Evolutionary conservation across 2,888 invertebrate genomes (phyloP), one percentile per base, ranked within the genome.

Genomic region (Lamellibrachia columna): DNA sequence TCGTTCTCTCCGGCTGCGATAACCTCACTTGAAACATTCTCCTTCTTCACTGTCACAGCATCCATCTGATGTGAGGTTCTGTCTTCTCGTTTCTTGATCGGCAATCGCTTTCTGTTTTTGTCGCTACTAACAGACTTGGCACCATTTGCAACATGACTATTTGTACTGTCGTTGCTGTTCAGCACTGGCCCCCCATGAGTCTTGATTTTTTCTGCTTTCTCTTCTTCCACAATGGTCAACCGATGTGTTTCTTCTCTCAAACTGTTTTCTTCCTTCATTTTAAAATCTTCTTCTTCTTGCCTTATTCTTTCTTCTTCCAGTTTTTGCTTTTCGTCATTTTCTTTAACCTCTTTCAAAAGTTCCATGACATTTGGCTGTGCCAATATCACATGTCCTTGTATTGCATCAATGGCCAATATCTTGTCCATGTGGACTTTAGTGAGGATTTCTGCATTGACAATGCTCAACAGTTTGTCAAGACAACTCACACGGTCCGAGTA

Each of bases 81-180:
- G 75, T 75, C 75, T 75, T 75, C 75, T 15, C 75, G 75, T 75
- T 75, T 75, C 75, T 75, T 75, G n/a, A 75, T 75, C 22, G 75
- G 75, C 75, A 75, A 22, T 3, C 22, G 75, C 6, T 75, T 75
- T 22, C 75, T 75, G 75, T n/a, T 75, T 75, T 22, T 75, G 22
- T 75, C 75, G 22, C 22, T 75, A n/a, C 75, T 4, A 75, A 75
- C 22, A 75, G 75, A 75, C n/a, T 6, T 75, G 15, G 75, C 75
- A 75, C n/a, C 22, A 75, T 11, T 75, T 75, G 22, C 75, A 75
- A 75, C 22, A 22, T 15, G 75, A n/a, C 75, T 15, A 15, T 75
- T 15, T 75, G 75, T 75, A 11, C 75, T 75, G 75, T 75, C 22
- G 40, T 40, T 40, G n/a, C 75, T 75, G 22, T 75, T 75, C 75